phyloP scores from a whole-genome alignment of 2,113 vertebrate genomes.

The Brienomyrus longianalis region DNA sequence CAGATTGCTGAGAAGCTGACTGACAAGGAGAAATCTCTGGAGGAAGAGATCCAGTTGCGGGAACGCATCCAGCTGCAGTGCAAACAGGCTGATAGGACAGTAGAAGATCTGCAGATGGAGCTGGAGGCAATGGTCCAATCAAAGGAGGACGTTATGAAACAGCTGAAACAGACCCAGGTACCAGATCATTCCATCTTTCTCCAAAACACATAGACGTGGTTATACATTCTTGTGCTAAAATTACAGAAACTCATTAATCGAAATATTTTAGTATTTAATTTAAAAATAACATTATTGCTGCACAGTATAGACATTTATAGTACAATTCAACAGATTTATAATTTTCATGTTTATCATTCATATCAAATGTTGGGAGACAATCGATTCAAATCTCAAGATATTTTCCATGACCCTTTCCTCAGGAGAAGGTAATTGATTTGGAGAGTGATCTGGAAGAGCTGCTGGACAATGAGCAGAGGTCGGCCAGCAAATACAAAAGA shows the following conservation, averaged over 20 bases:
- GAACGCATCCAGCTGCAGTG: conserved; percentile 61
- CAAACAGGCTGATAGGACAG: conserved; percentile 58
- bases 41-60: conserved; percentile 67
- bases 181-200: not conserved
- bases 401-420: not conserved
- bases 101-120: conserved; percentile 64
- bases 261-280: not conserved
- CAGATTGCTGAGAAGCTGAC: conserved; percentile 61
- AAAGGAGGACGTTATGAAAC: conserved; percentile 58
- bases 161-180: conserved; percentile 60
- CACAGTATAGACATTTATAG: not conserved
- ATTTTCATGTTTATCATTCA: not conserved
- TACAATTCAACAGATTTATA: not conserved
- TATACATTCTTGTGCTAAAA: not conserved
- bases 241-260: not conserved
- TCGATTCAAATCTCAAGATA: not conserved
- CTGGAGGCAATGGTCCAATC: conserved; percentile 52
- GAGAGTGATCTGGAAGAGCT: conserved; percentile 62
- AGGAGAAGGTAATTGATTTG: conserved; percentile 64
- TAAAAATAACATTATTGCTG: not conserved
- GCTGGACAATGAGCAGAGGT: conserved; percentile 60
- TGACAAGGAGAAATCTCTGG: conserved; percentile 56
- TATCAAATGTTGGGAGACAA: not conserved
- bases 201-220: not conserved
- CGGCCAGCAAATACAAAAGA: conserved; percentile 56